Conservation (phyloP, 2,113 vertebrate species). For the Setophaga coronata region DNA sequence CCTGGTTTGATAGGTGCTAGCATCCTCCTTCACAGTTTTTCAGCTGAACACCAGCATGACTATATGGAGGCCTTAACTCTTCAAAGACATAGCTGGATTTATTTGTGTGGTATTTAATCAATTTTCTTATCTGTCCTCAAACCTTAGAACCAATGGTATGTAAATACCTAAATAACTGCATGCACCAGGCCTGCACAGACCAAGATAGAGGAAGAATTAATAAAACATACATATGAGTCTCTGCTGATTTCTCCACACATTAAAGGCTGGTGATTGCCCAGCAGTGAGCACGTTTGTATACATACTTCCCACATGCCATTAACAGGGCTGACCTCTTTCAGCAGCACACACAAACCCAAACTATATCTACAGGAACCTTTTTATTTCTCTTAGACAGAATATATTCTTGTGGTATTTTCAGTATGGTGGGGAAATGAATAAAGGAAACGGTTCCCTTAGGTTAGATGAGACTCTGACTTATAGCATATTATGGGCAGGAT, state of each 20-base stretch:
- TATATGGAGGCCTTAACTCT: background rate
- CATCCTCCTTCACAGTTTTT: background rate
- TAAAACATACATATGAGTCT: conserved; percentile 2
- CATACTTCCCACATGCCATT: background rate
- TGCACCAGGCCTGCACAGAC: conserved; percentile 12
- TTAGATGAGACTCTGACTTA: background rate
- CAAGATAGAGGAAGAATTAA: conserved; percentile 40
- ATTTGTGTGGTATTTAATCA: background rate
- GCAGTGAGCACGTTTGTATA: background rate
- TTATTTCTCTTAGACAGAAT: background rate
- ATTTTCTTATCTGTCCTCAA: conserved; percentile 42
- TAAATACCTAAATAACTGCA: conserved; percentile 34
- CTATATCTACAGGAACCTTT: background rate
- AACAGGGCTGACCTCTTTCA: conserved; percentile 19
- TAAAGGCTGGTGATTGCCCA: background rate
- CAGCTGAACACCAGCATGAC: background rate
- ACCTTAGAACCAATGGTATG: conserved; percentile 1
- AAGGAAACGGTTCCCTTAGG: background rate
- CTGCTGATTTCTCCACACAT: background rate
- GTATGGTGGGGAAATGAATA: background rate
- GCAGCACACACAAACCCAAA: background rate
- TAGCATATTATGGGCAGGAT: background rate
- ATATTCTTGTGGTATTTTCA: background rate
- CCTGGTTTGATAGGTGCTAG: background rate
- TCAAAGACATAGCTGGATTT: background rate